These are phyloP conservation scores for Paramuricea clavata DNA, from an alignment of 92 coral and sea anemone genomes.

Conservation along the genomic window DNA sequence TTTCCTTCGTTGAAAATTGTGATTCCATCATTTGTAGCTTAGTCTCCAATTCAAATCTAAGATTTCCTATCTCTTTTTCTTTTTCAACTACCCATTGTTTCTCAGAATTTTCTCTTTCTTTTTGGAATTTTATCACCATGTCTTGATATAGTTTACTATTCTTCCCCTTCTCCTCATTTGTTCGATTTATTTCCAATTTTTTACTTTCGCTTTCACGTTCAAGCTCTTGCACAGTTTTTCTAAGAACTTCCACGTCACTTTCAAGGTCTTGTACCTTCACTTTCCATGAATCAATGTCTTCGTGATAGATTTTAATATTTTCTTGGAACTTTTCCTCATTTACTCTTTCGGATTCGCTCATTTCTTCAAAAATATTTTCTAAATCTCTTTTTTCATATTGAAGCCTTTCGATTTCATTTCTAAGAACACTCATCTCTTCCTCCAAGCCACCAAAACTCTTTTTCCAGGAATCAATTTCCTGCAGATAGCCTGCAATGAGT, in stretches of 20 bases:
- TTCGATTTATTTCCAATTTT: not conserved
- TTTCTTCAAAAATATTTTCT: not conserved
- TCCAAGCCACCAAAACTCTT: not conserved
- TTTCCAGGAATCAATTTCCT: conserved; percentile 16
- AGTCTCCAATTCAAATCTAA: not conserved
- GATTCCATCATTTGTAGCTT: not conserved
- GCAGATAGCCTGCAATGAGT: not conserved
- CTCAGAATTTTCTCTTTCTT: conserved; percentile 9
- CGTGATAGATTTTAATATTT: too few species aligned
- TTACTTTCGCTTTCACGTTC: not conserved
- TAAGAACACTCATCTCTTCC: not conserved
- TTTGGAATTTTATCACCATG: not conserved
- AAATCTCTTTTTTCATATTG: not conserved
- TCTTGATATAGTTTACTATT: not conserved
- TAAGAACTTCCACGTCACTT: not conserved
- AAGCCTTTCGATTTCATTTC: not conserved
- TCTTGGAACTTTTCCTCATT: not conserved
- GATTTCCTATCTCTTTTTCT: not conserved
- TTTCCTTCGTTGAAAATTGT: not conserved
- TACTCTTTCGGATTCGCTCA: not conserved
- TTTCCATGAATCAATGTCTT: conserved; percentile 12
- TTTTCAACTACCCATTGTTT: not conserved
- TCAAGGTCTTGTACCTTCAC: not conserved
- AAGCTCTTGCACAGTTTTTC: not conserved
- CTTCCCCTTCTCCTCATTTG: not conserved